These are phyloP conservation scores for Margarornis squamiger DNA, from an alignment of 2,797 vertebrate species.

Conservation along the genomic window DNA sequence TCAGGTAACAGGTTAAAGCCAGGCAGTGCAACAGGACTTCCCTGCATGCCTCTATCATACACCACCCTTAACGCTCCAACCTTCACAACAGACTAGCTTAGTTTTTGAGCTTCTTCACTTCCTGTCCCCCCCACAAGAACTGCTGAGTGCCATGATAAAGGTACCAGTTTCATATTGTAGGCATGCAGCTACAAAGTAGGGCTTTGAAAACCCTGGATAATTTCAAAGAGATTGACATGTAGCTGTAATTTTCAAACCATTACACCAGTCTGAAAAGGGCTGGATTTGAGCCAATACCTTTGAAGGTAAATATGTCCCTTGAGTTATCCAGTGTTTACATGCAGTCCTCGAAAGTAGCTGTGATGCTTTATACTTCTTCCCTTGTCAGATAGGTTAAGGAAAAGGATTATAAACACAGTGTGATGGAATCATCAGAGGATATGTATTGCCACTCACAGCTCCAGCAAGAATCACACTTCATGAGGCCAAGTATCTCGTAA, in stretches of 20 bases:
- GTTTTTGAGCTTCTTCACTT: not conserved
- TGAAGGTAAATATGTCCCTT: not conserved
- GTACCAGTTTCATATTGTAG: not conserved
- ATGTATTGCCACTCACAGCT: not conserved
- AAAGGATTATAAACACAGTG: not conserved
- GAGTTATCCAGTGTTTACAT: not conserved
- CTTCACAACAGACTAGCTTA: not conserved
- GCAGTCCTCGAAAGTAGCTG: not conserved
- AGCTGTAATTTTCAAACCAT: not conserved
- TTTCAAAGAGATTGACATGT: not conserved
- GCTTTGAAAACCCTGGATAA: not conserved
- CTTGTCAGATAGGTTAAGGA: not conserved
- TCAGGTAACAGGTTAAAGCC: not conserved
- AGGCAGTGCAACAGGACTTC: not conserved
- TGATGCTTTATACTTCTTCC: not conserved
- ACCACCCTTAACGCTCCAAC: not conserved
- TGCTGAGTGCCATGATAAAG: not conserved
- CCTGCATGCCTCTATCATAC: not conserved
- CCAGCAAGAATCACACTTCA: not conserved
- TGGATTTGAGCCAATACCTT: not conserved
- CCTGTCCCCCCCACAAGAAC: not conserved
- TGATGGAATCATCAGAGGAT: not conserved
- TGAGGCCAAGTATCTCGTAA: not conserved
- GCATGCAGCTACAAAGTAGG: not conserved
- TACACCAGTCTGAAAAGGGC: not conserved